These are phyloP conservation scores for Plectrocnemia conspersa DNA, from an alignment of 1,140 invertebrate genomes.

Conservation along the genomic window DNA sequence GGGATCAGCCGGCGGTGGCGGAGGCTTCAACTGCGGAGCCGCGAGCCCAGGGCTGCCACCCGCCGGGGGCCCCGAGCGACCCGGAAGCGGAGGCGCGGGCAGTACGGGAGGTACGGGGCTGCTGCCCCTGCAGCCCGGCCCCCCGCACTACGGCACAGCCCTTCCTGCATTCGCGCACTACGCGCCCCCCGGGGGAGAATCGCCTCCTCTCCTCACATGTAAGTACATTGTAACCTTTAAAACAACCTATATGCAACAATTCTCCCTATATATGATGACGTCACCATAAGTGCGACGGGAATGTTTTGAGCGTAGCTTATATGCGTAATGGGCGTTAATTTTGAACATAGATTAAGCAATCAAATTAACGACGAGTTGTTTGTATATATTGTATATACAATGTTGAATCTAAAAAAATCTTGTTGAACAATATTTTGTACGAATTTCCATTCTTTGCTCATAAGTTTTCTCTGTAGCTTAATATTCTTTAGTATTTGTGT, in stretches of 20 bases:
- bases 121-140: conserved; percentile 17
- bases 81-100: conserved; percentile 5
- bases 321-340: too few species aligned
- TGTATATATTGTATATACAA: too few species aligned
- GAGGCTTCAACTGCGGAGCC: conserved; percentile 25
- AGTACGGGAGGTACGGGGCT: conserved; percentile 12
- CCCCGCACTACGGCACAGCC: conserved; percentile 17
- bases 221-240: conserved; percentile 13
- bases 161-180: conserved; percentile 32
- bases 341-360: too few species aligned
- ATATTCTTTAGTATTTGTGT: too few species aligned
- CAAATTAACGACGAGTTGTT: too few species aligned
- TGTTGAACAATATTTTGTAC: too few species aligned
- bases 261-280: too few species aligned
- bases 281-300: too few species aligned
- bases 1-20: conserved; percentile 22
- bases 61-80: conserved; percentile 6
- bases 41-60: conserved; percentile 28
- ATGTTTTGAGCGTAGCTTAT: too few species aligned
- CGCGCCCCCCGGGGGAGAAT: conserved; percentile 27
- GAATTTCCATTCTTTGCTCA: too few species aligned
- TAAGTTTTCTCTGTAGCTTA: too few species aligned
- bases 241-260: not conserved
- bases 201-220: conserved; percentile 30
- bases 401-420: too few species aligned